These are phyloP conservation scores for Erpornis zantholeuca DNA, from an alignment of 2,113 vertebrate species.

Conservation along the genomic window DNA sequence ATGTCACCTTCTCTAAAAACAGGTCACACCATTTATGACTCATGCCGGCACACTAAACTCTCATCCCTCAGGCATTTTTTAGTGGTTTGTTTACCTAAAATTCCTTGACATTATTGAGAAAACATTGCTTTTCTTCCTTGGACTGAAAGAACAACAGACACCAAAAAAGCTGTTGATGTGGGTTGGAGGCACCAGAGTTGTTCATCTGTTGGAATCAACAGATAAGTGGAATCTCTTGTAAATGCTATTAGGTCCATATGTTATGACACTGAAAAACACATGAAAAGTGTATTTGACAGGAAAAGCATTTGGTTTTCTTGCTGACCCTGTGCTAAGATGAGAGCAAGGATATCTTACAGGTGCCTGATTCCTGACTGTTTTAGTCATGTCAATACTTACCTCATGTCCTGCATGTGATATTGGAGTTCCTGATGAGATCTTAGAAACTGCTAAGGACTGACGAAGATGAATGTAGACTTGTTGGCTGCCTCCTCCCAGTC, in stretches of 20 bases:
- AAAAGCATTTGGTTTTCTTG: neutral
- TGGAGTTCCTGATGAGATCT: neutral
- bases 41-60: neutral
- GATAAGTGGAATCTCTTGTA: neutral
- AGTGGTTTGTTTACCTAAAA: conserved; percentile 5
- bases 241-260: neutral
- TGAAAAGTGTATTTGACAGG: neutral
- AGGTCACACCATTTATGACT: neutral
- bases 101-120: conserved; percentile 1
- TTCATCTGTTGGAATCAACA: neutral
- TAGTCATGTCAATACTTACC: neutral
- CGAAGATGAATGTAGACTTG: neutral
- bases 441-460: neutral
- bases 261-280: neutral
- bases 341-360: neutral
- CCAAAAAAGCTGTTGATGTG: neutral
- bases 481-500: neutral
- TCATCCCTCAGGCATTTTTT: neutral
- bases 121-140: neutral
- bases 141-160: neutral
- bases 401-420: neutral
- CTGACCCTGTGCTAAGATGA: neutral
- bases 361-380: neutral
- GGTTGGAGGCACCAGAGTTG: neutral
- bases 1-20: neutral